These are phyloP conservation scores for Esox lucius DNA, from an alignment of 2,797 vertebrate genomes.

Conservation along the genomic window DNA sequence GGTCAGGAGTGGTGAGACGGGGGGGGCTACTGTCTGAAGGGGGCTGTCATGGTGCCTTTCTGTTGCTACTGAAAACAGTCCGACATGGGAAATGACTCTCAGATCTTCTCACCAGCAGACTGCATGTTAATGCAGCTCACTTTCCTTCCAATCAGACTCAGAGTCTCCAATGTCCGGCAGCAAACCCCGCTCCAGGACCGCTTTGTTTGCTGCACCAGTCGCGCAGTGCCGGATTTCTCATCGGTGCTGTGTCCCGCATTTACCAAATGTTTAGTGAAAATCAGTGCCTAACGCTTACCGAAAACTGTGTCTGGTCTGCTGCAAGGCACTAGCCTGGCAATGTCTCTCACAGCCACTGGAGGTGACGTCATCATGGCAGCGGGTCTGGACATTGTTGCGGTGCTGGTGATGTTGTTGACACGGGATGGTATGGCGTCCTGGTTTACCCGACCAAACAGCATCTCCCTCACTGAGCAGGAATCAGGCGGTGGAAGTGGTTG, in stretches of 20 bases:
- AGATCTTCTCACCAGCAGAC: not conserved
- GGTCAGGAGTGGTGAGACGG: not conserved
- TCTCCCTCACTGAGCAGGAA: not conserved
- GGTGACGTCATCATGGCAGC: not conserved
- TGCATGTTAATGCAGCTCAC: not conserved
- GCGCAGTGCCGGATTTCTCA: not conserved
- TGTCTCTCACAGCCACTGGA: not conserved
- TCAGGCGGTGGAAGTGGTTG: conserved; percentile 3
- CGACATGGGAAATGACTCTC: not conserved
- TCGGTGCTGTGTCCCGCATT: not conserved
- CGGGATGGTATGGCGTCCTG: not conserved
- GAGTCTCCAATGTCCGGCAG: not conserved
- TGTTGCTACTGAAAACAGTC: not conserved
- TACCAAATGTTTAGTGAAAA: not conserved
- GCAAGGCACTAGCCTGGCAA: not conserved
- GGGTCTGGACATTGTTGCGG: not conserved
- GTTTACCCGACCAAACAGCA: not conserved
- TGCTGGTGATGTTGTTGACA: not conserved
- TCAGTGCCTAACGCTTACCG: not conserved
- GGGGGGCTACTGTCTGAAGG: not conserved
- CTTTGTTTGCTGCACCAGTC: not conserved
- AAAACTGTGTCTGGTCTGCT: not conserved
- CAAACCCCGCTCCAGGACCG: not conserved
- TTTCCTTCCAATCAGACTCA: not conserved
- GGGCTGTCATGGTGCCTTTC: not conserved